Conservation (phyloP, 2,888 invertebrate genomes). For the Neuroscelio doddi region DNA sequence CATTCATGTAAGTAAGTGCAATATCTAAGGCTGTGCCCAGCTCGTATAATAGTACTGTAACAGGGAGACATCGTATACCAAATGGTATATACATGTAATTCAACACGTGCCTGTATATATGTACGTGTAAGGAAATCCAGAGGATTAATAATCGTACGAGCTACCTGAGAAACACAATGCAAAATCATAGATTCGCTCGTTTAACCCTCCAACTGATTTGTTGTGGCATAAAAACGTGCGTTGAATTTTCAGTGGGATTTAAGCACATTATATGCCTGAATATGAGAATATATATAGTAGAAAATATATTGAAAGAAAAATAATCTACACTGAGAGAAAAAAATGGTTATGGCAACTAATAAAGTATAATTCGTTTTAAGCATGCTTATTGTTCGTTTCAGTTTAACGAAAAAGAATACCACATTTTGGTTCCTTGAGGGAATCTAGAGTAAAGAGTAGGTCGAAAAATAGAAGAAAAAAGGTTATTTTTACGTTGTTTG, state of each 20-base stretch:
- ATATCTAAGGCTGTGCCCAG: slow-evolving; percentile 44
- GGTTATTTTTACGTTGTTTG: too few relatives aligned
- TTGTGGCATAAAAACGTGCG: slow-evolving; percentile 42
- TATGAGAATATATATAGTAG: too few relatives aligned
- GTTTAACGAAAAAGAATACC: too few relatives aligned
- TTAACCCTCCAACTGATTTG: slow-evolving; percentile 47
- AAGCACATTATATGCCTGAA: too few relatives aligned
- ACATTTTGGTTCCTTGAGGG: too few relatives aligned
- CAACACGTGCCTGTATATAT: slow-evolving; percentile 10
- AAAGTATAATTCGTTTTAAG: too few relatives aligned
- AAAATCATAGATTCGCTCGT: slow-evolving; percentile 44
- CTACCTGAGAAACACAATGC: slow-evolving; percentile 46
- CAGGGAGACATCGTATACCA: slow-evolving; percentile 34
- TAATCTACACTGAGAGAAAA: too few relatives aligned
- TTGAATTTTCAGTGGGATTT: slow-evolving; percentile 42
- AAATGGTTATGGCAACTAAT: too few relatives aligned
- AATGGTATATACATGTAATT: slow-evolving; percentile 15
- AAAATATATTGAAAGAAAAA: too few relatives aligned
- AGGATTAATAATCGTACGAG: slow-evolving; percentile 47
- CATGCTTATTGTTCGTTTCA: too few relatives aligned
- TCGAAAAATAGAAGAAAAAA: too few relatives aligned
- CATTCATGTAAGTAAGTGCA: slow-evolving; percentile 30
- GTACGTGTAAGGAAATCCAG: slow-evolving; percentile 38
- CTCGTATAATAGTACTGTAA: slow-evolving; percentile 40
- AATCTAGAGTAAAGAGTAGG: too few relatives aligned